Base-by-base conservation (phyloP, 2,797 vertebrate genomes). In the Antennarius maculatus region DNA sequence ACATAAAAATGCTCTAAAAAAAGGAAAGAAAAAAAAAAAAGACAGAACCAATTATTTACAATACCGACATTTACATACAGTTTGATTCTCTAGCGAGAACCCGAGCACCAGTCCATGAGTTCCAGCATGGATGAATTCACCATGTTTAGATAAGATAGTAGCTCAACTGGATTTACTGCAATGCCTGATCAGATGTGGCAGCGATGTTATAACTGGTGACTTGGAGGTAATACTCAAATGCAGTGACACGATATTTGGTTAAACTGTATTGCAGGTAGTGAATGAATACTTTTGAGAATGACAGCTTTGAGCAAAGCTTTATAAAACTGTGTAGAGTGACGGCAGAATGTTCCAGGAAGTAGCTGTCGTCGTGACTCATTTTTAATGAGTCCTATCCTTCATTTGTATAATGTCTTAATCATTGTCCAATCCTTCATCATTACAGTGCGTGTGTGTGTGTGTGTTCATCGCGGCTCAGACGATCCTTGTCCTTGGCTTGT, bases 11-110 rank as follows among this genome's bases (percentile, higher is more conserved):
- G 76, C 88, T 95, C 93, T 94, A 95, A 14, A 92, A 93, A 94
- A 39, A 41, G 3, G 12, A 41, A 23, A 41, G 3, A 41, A 41
- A 23, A 42, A 42, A 42, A 93, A 84, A 94, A 94, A 93, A 9
- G 92, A 94, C 90, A 2, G 73, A 92, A 93, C 88, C 93, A 90
- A 76, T 93, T 86, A 95, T 96, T 93, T 94, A 97, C 95, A 97
- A 92, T 91, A 95, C 90, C 90, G 91, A 96, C 93, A 96, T 92
- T 89, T 89, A 94, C 76, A 89, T 70, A 88, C 78, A 88, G 69
- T 74, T 73, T 82, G 69, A 54, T 78, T 83, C 79, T 90, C 78
- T 69, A 63, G 71, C 70, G 82, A 82, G 78, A 86, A 80, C 74
- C 17, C 37, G 62, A 96, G 95, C 94, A 95, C 95, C 95, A 78